A percentile compares a stretch with the other conserved stretches of the same genome.
Conservation (phyloP, 2,888 invertebrate genomes). For the Odontomyia ornata region DNA sequence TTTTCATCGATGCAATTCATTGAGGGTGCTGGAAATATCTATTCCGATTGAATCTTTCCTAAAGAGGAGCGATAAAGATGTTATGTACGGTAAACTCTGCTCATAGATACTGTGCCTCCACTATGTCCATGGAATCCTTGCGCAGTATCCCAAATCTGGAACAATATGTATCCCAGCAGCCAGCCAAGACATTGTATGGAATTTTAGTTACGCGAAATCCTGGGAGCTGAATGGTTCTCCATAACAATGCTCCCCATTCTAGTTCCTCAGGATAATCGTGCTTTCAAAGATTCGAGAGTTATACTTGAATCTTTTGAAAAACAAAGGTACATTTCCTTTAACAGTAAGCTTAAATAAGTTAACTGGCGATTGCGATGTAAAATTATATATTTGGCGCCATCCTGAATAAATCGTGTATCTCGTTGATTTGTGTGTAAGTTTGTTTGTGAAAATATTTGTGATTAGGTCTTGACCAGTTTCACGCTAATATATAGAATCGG, state of each 20-base stretch:
- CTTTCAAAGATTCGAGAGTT: not conserved
- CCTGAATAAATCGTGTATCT: not conserved
- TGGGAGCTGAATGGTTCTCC: slow-evolving; percentile 19
- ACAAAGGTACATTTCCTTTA: not conserved
- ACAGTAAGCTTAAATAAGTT: not conserved
- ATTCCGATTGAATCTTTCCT: not conserved
- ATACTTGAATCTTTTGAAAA: not conserved
- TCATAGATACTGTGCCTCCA: not conserved
- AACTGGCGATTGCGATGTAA: not conserved
- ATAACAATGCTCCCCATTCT: not conserved
- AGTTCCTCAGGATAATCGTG: not conserved
- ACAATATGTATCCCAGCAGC: slow-evolving; percentile 15
- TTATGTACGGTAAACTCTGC: not conserved
- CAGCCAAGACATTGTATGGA: not conserved
- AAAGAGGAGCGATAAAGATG: slow-evolving; percentile 4
- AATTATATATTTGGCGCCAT: not conserved
- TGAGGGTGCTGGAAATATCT: not conserved
- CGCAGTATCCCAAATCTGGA: slow-evolving; percentile 28
- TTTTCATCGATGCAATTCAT: not conserved
- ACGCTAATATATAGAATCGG: not conserved
- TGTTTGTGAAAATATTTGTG: not conserved
- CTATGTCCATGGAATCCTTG: slow-evolving; percentile 10
- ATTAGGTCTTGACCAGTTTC: not conserved
- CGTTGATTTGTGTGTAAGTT: too few species aligned
- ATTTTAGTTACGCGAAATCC: slow-evolving; percentile 19